Percentiles rank a stretch among this genome's conserved stretches.
These are phyloP conservation scores for Ptilonorhynchus violaceus DNA, from an alignment of 2,113 vertebrate genomes.

Conservation along the genomic window DNA sequence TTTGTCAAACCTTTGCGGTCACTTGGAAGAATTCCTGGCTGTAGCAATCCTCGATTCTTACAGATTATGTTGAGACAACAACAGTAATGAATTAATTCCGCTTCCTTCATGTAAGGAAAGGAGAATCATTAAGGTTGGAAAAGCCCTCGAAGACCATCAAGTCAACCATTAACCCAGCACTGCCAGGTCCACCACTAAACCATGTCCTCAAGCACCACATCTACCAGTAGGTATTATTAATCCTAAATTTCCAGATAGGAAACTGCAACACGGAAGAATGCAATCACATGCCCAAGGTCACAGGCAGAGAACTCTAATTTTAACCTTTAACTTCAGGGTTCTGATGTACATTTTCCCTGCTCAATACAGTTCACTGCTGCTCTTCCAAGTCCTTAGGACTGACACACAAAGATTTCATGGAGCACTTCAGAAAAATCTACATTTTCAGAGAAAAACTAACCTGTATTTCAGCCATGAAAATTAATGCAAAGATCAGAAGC, in stretches of 20 bases:
- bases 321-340: not conserved
- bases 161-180: not conserved
- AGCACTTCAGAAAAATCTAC: not conserved
- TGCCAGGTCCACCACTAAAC: not conserved
- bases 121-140: not conserved
- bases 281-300: not conserved
- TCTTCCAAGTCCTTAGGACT: not conserved
- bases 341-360: not conserved
- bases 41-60: not conserved
- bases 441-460: not conserved
- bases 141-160: not conserved
- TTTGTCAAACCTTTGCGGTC: not conserved
- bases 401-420: fast-evolving
- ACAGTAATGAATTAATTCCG: not conserved
- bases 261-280: not conserved
- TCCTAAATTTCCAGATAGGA: not conserved
- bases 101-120: not conserved
- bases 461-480: not conserved
- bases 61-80: not conserved
- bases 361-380: not conserved
- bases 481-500: not conserved
- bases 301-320: not conserved
- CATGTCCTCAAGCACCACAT: not conserved
- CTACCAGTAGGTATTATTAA: not conserved
- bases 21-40: not conserved